Evolutionary conservation across 2,113 vertebrate genomes (phyloP).

Genomic region (Gyps fulvus): DNA sequence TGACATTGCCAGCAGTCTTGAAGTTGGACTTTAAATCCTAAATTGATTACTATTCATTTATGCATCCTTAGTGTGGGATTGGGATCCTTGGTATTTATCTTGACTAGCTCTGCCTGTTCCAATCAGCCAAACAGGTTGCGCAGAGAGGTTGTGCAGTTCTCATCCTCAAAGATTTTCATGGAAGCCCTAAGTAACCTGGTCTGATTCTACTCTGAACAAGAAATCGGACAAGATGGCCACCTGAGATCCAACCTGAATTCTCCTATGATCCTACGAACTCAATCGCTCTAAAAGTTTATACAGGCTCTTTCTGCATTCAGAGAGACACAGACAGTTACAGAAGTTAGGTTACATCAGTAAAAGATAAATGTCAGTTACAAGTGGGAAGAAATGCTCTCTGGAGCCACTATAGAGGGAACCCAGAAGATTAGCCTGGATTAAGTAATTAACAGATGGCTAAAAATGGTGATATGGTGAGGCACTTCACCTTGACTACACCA

Average conservation of each 20-base stretch:
- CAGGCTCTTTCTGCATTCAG: not conserved
- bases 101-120: not conserved
- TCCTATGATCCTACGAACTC: not conserved
- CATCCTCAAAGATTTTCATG: not conserved
- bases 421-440: not conserved
- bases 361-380: not conserved
- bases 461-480: rapidly evolving
- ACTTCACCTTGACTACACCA: not conserved
- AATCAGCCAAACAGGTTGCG: not conserved
- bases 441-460: not conserved
- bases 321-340: not conserved
- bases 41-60: not conserved
- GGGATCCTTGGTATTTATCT: not conserved
- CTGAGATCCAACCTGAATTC: not conserved
- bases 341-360: not conserved
- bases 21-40: not conserved
- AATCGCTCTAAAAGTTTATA: not conserved
- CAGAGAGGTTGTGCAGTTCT: not conserved
- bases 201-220: not conserved
- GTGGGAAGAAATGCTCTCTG: not conserved
- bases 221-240: not conserved
- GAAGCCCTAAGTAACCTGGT: not conserved
- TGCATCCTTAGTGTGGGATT: not conserved
- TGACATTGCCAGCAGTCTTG: not conserved
- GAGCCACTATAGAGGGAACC: not conserved